Base-by-base conservation (phyloP, 2,888 invertebrate genomes). In the Tenthredo mesomela region DNA sequence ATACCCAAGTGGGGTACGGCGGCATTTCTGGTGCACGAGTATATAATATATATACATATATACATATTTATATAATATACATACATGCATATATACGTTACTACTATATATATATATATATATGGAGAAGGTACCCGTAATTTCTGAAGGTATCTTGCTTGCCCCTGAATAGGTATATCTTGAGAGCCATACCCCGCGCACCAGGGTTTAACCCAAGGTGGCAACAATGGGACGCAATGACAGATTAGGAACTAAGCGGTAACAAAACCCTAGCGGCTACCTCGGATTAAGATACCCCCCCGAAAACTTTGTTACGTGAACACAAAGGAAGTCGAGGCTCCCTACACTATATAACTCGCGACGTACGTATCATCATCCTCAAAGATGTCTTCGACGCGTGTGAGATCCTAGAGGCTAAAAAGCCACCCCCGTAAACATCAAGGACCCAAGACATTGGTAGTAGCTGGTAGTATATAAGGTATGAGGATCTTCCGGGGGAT, bases 211-310 rank as follows among this genome's bases (percentile, higher is more conserved):
- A 80, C 80, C 80, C 40, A 40, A 80, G 80, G 80, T 80, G 40
- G 58, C 18, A 80, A 80, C 80, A 80, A 80, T 80, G 80, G 80
- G 58, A 61, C 73, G 47, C 71, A 84, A 84, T 84, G 84, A 84
- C 84, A 73, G 84, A 84, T 73, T 84, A 84, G 58, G 58, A 84
- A 84, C 84, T 84, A 84, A 84, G 73, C 84, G 73, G 71, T 73
- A 84, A 73, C 84, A 84, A 84, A 84, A 84, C 84, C 80, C 80
- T 40, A 37, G 40, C 58, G 80, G 80, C 80, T 61, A 80, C 80
- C 80, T 80, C 15, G 80, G 80, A 80, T 80, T 80, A 80, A 80
- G 80, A 80, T 80, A 61, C 21, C 54, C 21, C 54, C 33, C 12
- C 80, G 50, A 37, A 78, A 80, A 80, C 80, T 80, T 80, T 61